Conservation (phyloP, 1,140 invertebrate species). For the Zaprionus camerounensis region DNA sequence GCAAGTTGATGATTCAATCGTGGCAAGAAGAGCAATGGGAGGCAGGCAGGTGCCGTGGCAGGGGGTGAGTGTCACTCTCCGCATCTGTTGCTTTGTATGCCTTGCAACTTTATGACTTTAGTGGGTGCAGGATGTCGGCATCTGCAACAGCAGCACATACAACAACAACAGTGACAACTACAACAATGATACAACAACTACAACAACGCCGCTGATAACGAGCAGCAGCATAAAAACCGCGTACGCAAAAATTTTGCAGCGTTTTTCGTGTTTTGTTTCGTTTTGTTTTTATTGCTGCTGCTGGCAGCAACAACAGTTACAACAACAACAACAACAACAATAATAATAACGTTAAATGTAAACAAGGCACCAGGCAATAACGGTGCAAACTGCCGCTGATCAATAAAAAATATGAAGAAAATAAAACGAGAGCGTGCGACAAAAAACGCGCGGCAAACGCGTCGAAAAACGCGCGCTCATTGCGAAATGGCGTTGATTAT, state of each 20-base stretch:
- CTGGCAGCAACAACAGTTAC: not conserved
- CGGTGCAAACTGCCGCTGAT: slow-evolving; percentile 32
- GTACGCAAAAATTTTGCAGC: slow-evolving; percentile 20
- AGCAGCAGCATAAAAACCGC: slow-evolving; percentile 34
- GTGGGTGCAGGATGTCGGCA: slow-evolving; percentile 32
- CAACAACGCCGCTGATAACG: slow-evolving; percentile 14
- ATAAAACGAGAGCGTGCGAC: not conserved
- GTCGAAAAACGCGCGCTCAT: slow-evolving; percentile 4
- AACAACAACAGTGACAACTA: slow-evolving; percentile 1
- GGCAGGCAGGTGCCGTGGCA: not conserved
- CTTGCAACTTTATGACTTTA: slow-evolving; percentile 34
- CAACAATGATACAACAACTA: not conserved
- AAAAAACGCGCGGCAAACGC: slow-evolving; percentile 21
- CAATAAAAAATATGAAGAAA: slow-evolving; percentile 20
- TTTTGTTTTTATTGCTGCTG: slow-evolving; percentile 20
- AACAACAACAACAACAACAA: not conserved
- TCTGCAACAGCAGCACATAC: not conserved
- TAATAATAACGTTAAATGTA: slow-evolving; percentile 24
- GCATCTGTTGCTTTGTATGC: slow-evolving; percentile 40
- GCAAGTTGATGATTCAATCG: slow-evolving; percentile 53
- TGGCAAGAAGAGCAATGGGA: not conserved
- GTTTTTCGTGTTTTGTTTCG: not conserved
- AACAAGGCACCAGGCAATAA: slow-evolving; percentile 26
- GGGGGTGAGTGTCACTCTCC: not conserved
- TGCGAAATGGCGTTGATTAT: slow-evolving; percentile 11